phyloP scores from a whole-genome alignment of 2,888 invertebrate species.

The Patella depressa region DNA sequence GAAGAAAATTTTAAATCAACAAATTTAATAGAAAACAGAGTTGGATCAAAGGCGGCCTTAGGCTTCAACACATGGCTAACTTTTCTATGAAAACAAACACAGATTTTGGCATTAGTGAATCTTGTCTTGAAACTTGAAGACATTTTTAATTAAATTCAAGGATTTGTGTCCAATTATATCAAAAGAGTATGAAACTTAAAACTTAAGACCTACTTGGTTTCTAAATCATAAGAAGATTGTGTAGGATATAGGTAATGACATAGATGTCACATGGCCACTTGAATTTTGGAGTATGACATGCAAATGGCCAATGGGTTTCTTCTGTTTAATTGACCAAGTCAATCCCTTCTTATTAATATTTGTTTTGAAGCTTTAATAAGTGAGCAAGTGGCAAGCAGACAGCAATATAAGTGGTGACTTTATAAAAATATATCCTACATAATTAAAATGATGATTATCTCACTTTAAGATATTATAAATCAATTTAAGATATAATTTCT shows the following conservation, averaged over 20 bases:
- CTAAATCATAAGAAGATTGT: too few species aligned
- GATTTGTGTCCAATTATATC: background rate
- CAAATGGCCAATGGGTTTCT: background rate
- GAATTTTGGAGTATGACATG: background rate
- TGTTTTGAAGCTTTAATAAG: too few species aligned
- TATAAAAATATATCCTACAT: too few species aligned
- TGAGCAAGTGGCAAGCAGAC: too few species aligned
- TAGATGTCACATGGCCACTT: conserved; percentile 5
- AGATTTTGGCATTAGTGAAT: background rate
- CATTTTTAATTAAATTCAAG: background rate
- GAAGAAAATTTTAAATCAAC: background rate
- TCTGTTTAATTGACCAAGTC: background rate
- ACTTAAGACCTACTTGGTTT: too few species aligned
- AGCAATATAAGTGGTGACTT: too few species aligned
- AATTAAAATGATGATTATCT: background rate
- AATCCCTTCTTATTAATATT: background rate
- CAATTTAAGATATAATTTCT: background rate
- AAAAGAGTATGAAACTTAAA: too few species aligned
- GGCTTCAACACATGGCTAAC: conserved; percentile 6
- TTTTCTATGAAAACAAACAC: conserved; percentile 6
- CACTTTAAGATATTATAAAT: background rate
- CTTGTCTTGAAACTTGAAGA: too few species aligned
- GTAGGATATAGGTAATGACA: conserved; percentile 3
- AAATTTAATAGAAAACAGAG: background rate
- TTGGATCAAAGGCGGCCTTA: background rate